Conservation (phyloP, 2,797 vertebrate genomes). For the Peromyscus eremicus region DNA sequence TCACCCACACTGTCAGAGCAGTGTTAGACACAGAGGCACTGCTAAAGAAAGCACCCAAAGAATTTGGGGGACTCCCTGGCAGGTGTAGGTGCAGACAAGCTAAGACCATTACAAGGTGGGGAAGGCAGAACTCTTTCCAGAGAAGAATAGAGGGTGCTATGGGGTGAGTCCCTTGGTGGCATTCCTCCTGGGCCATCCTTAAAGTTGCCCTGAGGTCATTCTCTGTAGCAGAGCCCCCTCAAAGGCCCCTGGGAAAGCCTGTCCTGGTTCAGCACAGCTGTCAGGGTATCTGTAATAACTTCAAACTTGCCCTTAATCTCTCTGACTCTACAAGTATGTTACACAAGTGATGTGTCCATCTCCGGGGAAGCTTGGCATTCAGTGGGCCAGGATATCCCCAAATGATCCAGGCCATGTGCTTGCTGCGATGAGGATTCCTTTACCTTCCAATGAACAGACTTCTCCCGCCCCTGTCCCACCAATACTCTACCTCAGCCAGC, state of each 20-base stretch:
- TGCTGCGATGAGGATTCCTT: background rate
- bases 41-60: background rate
- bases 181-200: rapidly evolving
- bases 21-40: background rate
- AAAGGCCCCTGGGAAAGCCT: rapidly evolving
- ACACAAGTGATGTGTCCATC: background rate
- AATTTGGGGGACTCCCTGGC: background rate
- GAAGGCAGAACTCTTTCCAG: too few relatives aligned
- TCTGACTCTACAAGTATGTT: background rate
- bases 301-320: conserved; percentile 24
- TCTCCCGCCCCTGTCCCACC: background rate
- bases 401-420: background rate
- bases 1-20: background rate
- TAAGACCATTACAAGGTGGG: too few relatives aligned
- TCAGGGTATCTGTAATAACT: background rate
- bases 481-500: background rate
- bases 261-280: background rate
- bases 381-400: background rate
- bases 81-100: rapidly evolving
- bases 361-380: background rate
- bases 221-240: background rate
- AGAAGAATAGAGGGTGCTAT: rapidly evolving
- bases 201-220: background rate
- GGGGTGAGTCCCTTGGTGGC: rapidly evolving
- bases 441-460: background rate